Evolutionary conservation across 2,888 invertebrate species (phyloP), one percentile per base, ranked within the genome.

Genomic region (Leucozona laternaria): DNA sequence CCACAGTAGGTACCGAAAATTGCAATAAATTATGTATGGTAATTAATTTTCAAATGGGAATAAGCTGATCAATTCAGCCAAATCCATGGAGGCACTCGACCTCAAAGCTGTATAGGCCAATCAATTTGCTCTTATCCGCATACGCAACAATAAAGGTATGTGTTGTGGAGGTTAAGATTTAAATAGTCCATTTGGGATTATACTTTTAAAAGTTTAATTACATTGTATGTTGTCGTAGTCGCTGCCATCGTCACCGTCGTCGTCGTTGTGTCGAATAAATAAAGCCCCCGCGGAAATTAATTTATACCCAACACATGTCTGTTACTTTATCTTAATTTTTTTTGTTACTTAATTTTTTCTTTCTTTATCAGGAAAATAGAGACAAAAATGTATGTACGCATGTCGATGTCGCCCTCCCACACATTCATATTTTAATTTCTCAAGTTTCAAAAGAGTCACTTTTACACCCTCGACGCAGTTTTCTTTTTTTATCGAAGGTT

Each of bases 1-100:
- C 22, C 20, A 10, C 10, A 10, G 6, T 13, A 6, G 10, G 4
- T 4, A 22, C 45, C 40, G 53, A 71, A 45, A 66, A 17, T 13
- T 31, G 76, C 58, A 40, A 80, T 80, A 80, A 72, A 85, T 85
- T 77, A 85, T 66, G 60, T 66, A 76, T 60, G 66, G 79, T 84
- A 76, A 80, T 85, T 80, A 80, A 85, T 80, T 85, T 85, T 77
- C 80, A 72, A 66, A 77, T 60, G 71, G 76, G 80, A 76, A 68
- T 77, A 77, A 72, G 66, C 72, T 58, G 72, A 85, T 85, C 76
- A 85, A 79, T 85, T 71, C 71, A 76, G 55, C 66, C 50, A 50
- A 40, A 58, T 50, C 84, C 84, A 64, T 68, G 31, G 45, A 66
- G 57, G 66, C 68, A 20, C 55, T 37, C 66, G 60, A 68, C 50